Evolutionary conservation across 2,888 invertebrate genomes (phyloP).

Genomic region (Leuctra nigra): DNA sequence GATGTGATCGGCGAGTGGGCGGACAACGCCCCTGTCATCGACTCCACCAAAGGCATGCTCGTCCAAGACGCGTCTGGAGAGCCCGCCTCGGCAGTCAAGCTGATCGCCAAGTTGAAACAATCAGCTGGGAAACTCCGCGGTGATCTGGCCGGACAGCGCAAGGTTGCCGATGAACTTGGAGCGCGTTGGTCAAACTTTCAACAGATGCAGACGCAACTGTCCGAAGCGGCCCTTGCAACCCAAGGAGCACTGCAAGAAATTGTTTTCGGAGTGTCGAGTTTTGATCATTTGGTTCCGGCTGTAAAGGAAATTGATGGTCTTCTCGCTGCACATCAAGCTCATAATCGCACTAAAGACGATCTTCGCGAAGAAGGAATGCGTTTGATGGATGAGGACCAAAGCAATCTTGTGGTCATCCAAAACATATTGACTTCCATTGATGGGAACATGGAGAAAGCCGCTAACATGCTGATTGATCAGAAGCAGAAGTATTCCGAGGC

Average conservation of each 20-base stretch:
- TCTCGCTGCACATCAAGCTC: constrained; percentile 44
- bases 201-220: constrained; percentile 61
- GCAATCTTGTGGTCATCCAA: constrained; percentile 72
- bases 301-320: constrained; percentile 47
- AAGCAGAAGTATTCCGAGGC: constrained; percentile 67
- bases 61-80: constrained; percentile 61
- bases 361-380: constrained; percentile 72
- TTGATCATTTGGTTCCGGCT: constrained; percentile 44
- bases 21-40: constrained; percentile 31
- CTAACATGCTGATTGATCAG: constrained; percentile 65
- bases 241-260: constrained; percentile 52
- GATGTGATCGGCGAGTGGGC: constrained; percentile 32
- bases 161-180: constrained; percentile 51
- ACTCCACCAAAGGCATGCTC: constrained; percentile 46
- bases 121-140: constrained; percentile 60
- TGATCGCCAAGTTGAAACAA: constrained; percentile 66
- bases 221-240: constrained; percentile 54
- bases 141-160: constrained; percentile 59
- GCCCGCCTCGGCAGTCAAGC: constrained; percentile 55
- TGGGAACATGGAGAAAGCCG: constrained; percentile 72
- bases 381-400: constrained; percentile 74
- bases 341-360: constrained; percentile 51
- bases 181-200: constrained; percentile 74
- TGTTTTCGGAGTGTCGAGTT: constrained; percentile 44
- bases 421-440: constrained; percentile 71